These are phyloP conservation scores for Pavo muticus DNA, from an alignment of 2,113 vertebrate species.

Conservation along the genomic window DNA sequence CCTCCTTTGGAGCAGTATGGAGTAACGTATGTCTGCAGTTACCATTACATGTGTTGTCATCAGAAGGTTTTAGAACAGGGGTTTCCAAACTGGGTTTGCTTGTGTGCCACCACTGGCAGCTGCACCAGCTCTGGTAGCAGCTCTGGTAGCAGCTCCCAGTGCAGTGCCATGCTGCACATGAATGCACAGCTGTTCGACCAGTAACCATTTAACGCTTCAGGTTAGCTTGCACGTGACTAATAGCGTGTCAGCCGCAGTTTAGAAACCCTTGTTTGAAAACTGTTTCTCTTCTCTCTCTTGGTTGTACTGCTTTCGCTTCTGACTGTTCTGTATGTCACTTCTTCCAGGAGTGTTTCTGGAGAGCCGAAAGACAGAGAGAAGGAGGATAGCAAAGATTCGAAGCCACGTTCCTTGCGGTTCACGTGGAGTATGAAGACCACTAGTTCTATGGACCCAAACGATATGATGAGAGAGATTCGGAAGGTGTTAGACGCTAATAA, in stretches of 20 bases:
- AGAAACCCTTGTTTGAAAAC: conserved; percentile 46
- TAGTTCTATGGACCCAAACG: conserved; percentile 95
- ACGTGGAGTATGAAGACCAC: conserved; percentile 99
- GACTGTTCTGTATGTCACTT: neutral
- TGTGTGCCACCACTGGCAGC: neutral
- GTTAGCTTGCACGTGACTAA: neutral
- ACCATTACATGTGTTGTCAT: conserved; percentile 10
- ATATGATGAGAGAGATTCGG: conserved; percentile 98
- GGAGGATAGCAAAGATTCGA: conserved; percentile 92
- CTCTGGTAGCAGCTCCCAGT: neutral
- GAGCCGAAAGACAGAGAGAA: conserved; percentile 88
- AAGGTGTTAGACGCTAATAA: conserved; percentile 97
- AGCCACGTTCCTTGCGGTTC: conserved; percentile 95
- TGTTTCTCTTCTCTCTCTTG: neutral
- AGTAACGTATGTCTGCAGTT: neutral
- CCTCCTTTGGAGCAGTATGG: conserved; percentile 4
- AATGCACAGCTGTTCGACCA: neutral
- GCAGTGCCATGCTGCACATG: rapidly evolving
- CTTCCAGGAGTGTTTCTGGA: conserved; percentile 86
- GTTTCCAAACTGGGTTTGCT: conserved; percentile 42
- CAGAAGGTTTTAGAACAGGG: conserved; percentile 11
- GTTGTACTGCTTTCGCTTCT: neutral
- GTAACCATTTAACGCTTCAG: neutral
- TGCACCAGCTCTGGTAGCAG: neutral
- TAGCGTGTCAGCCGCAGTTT: neutral